Evolutionary conservation across 2,113 vertebrate species (phyloP).

Genomic region (Daphoenositta chrysoptera): DNA sequence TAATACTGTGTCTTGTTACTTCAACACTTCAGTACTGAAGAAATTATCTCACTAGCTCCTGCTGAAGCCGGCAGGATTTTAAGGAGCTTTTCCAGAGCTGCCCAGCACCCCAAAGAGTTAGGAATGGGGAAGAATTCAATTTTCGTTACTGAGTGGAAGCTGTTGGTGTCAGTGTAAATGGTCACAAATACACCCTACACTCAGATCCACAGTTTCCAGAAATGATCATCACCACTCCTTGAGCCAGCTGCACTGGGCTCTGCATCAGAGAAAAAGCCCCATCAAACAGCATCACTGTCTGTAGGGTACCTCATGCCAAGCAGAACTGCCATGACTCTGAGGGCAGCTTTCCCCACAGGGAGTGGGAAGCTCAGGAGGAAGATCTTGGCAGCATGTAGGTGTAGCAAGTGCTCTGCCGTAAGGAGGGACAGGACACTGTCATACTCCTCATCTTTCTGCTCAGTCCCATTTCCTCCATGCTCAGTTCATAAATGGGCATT

Average conservation of each 20-base stretch:
- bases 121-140: neutral
- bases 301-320: neutral
- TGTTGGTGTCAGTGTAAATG: neutral
- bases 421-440: neutral
- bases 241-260: neutral
- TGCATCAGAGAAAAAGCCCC: neutral
- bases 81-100: neutral
- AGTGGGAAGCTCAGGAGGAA: neutral
- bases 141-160: neutral
- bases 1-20: neutral
- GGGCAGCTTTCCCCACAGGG: neutral
- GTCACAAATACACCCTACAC: neutral
- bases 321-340: neutral
- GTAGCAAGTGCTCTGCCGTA: rapidly evolving
- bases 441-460: neutral
- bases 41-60: neutral
- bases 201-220: neutral
- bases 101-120: neutral
- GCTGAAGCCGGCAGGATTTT: neutral
- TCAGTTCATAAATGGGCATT: neutral
- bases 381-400: neutral
- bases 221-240: neutral
- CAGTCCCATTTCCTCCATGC: neutral
- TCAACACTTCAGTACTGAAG: neutral
- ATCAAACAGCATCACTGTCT: rapidly evolving